These are phyloP conservation scores for Pipistrellus pygmaeus DNA, from an alignment of 2,797 vertebrate genomes.

Conservation along the genomic window DNA sequence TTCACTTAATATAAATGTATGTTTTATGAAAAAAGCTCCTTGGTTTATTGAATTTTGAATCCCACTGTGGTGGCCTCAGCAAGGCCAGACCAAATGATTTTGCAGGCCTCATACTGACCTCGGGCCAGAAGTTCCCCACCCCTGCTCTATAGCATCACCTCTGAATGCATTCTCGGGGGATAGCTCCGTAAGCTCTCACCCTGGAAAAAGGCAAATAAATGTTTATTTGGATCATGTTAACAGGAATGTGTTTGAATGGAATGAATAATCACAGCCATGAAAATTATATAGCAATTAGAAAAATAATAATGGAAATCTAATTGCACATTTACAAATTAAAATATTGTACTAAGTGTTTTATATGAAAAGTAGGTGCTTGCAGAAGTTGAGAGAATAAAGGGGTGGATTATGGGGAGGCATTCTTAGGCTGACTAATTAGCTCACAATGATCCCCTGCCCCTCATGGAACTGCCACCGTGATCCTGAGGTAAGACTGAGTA, in stretches of 20 bases:
- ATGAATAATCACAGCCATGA: not conserved
- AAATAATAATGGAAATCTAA: not conserved
- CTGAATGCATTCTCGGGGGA: not conserved
- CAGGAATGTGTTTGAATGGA: not conserved
- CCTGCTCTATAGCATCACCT: not conserved
- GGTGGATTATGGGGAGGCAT: not conserved
- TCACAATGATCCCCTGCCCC: fast-evolving
- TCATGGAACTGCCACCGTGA: not conserved
- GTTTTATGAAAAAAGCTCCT: too few species aligned
- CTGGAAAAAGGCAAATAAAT: not conserved
- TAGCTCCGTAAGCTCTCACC: not conserved
- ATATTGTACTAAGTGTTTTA: not conserved
- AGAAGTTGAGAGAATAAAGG: not conserved
- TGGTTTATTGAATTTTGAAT: too few species aligned
- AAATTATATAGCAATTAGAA: not conserved
- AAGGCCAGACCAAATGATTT: too few species aligned
- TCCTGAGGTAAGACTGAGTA: not conserved
- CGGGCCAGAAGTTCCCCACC: not conserved
- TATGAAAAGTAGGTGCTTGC: not conserved
- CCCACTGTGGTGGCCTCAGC: too few species aligned
- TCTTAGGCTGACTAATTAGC: not conserved
- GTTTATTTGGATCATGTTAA: not conserved
- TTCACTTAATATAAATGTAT: too few species aligned
- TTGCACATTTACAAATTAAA: not conserved
- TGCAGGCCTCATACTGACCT: too few species aligned